phyloP scores from a whole-genome alignment of 2,888 invertebrate genomes.

The Hypena proboscidalis region DNA sequence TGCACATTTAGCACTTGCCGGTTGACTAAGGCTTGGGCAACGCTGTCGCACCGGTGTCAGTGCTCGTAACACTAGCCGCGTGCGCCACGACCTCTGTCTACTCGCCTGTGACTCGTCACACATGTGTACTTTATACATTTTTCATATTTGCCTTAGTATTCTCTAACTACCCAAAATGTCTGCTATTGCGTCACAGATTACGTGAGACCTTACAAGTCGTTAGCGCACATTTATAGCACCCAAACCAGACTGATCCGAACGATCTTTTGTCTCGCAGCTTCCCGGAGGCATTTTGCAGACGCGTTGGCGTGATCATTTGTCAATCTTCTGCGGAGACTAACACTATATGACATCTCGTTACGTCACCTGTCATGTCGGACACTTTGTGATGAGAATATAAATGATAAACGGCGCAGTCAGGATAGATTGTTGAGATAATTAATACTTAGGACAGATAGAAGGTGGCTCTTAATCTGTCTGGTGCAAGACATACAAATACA shows the following conservation, averaged over 20 bases:
- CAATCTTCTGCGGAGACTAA: conserved; percentile 25
- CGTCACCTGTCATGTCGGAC: conserved; percentile 15
- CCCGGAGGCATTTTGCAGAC: conserved; percentile 25
- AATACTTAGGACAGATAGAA: neutral
- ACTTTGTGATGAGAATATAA: conserved; percentile 11
- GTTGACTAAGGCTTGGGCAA: conserved; percentile 43
- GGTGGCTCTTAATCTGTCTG: neutral
- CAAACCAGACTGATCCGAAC: neutral
- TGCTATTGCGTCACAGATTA: neutral
- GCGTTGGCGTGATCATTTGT: conserved; percentile 26
- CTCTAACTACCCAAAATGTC: neutral
- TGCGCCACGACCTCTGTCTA: conserved; percentile 25
- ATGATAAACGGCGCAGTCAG: conserved; percentile 10
- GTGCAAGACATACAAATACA: neutral
- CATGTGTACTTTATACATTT: neutral
- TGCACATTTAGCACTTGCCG: conserved; percentile 47
- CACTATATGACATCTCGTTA: conserved; percentile 19
- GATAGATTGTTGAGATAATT: conserved; percentile 2
- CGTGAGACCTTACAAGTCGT: too few relatives aligned
- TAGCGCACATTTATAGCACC: neutral
- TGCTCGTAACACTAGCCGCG: conserved; percentile 33
- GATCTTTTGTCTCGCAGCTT: conserved; percentile 17
- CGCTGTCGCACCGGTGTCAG: conserved; percentile 31
- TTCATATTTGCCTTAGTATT: neutral
- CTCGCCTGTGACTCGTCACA: conserved; percentile 32